Evolutionary conservation across 64 coral and sea anemone genomes (phyloP).

Genomic region (Dendrophyllia cribrosa): DNA sequence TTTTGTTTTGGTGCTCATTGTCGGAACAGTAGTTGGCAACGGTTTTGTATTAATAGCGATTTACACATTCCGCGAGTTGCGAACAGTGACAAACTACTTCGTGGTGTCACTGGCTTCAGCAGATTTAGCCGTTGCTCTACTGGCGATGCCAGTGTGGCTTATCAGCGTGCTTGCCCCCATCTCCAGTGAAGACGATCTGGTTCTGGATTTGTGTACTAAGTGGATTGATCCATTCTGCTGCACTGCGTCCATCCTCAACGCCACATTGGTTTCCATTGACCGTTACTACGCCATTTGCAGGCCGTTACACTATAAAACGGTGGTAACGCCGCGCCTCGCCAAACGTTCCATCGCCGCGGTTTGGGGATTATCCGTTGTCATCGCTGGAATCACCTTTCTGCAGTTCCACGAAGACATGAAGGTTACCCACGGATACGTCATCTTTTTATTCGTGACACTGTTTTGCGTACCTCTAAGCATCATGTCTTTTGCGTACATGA

Average conservation of each 20-base stretch:
- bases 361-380: conserved; percentile 63
- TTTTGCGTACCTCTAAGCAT: conserved; percentile 77
- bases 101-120: conserved; percentile 82
- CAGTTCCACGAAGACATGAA: conserved; percentile 49
- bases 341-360: conserved; percentile 65
- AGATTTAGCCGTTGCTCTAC: conserved; percentile 82
- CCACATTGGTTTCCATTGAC: conserved; percentile 86
- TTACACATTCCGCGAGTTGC: conserved; percentile 75
- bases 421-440: conserved; percentile 65
- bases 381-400: conserved; percentile 74
- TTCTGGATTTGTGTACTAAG: conserved; percentile 58
- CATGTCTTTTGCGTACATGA: conserved; percentile 88
- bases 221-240: conserved; percentile 93
- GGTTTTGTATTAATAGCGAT: conserved; percentile 84
- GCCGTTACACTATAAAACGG: conserved; percentile 73
- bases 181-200: conserved; percentile 17
- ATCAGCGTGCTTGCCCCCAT: conserved; percentile 42
- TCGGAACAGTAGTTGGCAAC: conserved; percentile 72
- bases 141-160: conserved; percentile 84
- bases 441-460: conserved; percentile 74
- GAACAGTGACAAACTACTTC: conserved; percentile 93
- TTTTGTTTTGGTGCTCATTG: conserved; percentile 64
- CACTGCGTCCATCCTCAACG: conserved; percentile 82
- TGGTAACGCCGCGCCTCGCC: conserved; percentile 79
- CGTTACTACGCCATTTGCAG: conserved; percentile 85